Conservation (phyloP, 2,797 vertebrate genomes). For the Squalus acanthias region DNA sequence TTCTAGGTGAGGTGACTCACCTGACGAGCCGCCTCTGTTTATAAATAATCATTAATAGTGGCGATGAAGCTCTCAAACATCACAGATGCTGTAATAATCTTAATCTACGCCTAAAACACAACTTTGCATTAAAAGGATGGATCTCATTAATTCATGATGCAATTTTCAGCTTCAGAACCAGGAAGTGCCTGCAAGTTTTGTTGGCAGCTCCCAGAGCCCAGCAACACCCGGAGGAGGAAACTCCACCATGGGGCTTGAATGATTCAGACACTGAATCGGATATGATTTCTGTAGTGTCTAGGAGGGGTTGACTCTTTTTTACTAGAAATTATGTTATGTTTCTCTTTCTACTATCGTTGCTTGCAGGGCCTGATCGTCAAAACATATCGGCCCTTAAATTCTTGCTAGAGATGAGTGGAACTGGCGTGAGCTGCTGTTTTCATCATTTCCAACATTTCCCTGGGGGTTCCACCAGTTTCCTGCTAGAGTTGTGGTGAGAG, state of each 20-base stretch:
- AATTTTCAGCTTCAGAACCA: neutral
- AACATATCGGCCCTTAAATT: too few species aligned
- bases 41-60: neutral
- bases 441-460: too few species aligned
- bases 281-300: too few species aligned
- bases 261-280: too few species aligned
- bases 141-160: neutral
- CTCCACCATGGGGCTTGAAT: neutral
- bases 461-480: too few species aligned
- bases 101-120: neutral
- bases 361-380: too few species aligned
- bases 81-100: neutral
- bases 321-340: too few species aligned
- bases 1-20: neutral
- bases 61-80: neutral
- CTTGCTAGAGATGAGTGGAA: too few species aligned
- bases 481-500: too few species aligned
- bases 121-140: neutral
- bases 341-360: too few species aligned
- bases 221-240: neutral
- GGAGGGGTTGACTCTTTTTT: too few species aligned
- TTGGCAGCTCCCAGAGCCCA: neutral
- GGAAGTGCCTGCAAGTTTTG: neutral
- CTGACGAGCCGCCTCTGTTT: neutral
- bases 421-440: too few species aligned